Percentiles rank a stretch among this genome's conserved stretches.
These are phyloP conservation scores for Hirtodrosophila histrioides DNA, from an alignment of 2,888 invertebrate genomes.

Conservation along the genomic window DNA sequence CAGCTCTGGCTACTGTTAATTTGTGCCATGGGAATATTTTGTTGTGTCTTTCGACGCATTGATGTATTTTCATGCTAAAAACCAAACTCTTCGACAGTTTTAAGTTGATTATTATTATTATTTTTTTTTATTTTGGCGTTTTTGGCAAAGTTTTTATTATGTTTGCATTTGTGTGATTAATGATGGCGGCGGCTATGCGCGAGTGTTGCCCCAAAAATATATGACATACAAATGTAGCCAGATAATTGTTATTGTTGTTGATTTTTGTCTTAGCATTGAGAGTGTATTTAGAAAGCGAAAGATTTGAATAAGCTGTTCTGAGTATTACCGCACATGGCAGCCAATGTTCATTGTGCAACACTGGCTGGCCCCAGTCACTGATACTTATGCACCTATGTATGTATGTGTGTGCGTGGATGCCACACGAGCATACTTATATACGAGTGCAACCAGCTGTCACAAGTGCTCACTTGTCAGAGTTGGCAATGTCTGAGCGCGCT, in stretches of 20 bases:
- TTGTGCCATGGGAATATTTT: conserved; percentile 70
- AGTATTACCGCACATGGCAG: too few species aligned
- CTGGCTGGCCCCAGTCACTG: conserved; percentile 6
- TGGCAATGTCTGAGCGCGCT: conserved; percentile 2
- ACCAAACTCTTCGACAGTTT: conserved; percentile 37
- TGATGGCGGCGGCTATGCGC: conserved; percentile 10
- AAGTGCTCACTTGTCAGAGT: conserved; percentile 66
- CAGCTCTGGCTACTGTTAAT: conserved; percentile 68
- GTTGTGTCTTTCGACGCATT: conserved; percentile 11
- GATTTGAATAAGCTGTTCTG: conserved; percentile 12
- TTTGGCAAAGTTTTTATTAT: conserved; percentile 8
- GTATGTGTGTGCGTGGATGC: too few species aligned
- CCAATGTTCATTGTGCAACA: conserved; percentile 36
- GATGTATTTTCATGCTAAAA: not conserved
- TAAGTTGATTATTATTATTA: conserved; percentile 21
- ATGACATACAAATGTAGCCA: not conserved
- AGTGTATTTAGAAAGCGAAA: conserved; percentile 39
- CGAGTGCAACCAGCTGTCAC: conserved; percentile 71
- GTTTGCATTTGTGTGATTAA: conserved; percentile 36
- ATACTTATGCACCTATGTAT: conserved; percentile 1
- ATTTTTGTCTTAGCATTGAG: not conserved
- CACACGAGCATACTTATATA: not conserved
- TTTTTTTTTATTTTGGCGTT: conserved; percentile 19
- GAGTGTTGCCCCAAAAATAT: conserved; percentile 5
- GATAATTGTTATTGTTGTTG: conserved; percentile 14